Evolutionary conservation across 2,888 invertebrate species (phyloP).

Genomic region (Mactromeris polynyma): DNA sequence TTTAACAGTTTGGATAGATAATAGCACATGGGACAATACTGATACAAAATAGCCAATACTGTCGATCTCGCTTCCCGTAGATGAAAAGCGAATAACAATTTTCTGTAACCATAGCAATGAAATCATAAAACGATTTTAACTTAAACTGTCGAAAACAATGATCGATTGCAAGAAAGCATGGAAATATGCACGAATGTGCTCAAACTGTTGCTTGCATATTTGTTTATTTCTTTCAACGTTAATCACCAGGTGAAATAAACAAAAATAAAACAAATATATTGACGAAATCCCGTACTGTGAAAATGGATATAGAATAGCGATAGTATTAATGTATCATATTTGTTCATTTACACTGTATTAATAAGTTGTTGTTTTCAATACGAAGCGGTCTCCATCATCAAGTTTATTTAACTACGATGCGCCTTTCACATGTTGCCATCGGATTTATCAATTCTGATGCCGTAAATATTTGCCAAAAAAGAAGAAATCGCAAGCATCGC

Average conservation of each 20-base stretch:
- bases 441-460: not conserved
- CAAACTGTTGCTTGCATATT: not conserved
- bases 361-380: too few relatives aligned
- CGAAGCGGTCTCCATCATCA: not conserved
- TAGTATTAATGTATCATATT: too few relatives aligned
- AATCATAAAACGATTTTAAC: not conserved
- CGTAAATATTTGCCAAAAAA: not conserved
- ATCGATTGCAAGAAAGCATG: not conserved
- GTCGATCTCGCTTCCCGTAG: not conserved
- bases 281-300: too few relatives aligned
- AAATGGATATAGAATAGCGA: too few relatives aligned
- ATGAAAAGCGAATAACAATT: not conserved
- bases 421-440: not conserved
- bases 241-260: too few relatives aligned
- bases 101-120: not conserved
- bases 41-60: not conserved
- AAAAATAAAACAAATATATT: too few relatives aligned
- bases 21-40: not conserved
- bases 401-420: not conserved
- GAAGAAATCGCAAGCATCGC: not conserved
- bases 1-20: not conserved
- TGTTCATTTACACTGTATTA: too few relatives aligned
- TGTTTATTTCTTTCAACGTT: too few relatives aligned
- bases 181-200: not conserved
- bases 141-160: not conserved